Evolutionary conservation across 2,797 vertebrate genomes (phyloP).

Genomic region (Balearica regulorum): DNA sequence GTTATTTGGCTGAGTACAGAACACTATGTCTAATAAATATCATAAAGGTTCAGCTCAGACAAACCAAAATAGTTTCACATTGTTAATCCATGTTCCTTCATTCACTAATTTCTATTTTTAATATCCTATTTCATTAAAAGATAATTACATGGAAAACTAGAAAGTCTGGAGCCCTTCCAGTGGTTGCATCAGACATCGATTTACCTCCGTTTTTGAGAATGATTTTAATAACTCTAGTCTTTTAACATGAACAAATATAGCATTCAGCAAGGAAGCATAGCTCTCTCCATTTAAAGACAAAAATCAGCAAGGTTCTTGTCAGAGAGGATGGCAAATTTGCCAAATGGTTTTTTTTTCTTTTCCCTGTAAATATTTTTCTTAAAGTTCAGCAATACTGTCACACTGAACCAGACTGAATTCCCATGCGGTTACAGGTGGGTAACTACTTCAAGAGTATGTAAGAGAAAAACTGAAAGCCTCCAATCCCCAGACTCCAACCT

Average conservation of each 20-base stretch:
- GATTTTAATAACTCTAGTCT: not conserved
- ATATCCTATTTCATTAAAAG: not conserved
- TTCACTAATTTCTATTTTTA: slow-evolving; percentile 1
- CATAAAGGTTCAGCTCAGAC: not conserved
- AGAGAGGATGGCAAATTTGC: not conserved
- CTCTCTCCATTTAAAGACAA: not conserved
- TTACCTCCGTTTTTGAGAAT: not conserved
- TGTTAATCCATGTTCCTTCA: not conserved
- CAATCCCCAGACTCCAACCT: not conserved
- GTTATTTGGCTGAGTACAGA: slow-evolving; percentile 7
- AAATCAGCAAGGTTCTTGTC: not conserved
- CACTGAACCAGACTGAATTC: not conserved
- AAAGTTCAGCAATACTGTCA: not conserved
- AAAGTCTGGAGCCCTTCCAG: not conserved
- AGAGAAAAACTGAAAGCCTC: not conserved
- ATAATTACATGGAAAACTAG: slow-evolving; percentile 10
- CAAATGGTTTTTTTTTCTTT: not conserved
- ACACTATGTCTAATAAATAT: not conserved
- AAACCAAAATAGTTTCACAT: not conserved
- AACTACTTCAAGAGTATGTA: not conserved
- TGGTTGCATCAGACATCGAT: slow-evolving; percentile 23
- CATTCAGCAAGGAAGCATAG: not conserved
- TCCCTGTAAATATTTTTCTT: not conserved
- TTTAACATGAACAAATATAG: not conserved
- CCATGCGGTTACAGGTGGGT: not conserved